A percentile compares a stretch with the other conserved stretches of the same genome.
phyloP scores from a whole-genome alignment of 2,888 invertebrate species.

The Sminthurides aquaticus region DNA sequence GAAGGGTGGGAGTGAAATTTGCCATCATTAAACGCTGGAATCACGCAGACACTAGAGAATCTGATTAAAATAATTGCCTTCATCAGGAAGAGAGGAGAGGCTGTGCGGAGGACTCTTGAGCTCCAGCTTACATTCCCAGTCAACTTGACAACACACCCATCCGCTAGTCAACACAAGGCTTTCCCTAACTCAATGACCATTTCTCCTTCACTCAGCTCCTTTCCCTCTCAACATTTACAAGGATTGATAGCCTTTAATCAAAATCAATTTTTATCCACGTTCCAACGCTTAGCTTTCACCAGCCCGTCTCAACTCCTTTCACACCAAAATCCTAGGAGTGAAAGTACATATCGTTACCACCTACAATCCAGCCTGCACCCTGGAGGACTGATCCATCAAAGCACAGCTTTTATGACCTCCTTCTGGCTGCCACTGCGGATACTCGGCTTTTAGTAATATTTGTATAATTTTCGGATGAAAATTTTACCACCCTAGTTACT shows the following conservation, averaged over 20 bases:
- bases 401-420: too few relatives aligned
- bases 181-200: conserved; percentile 32
- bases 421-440: too few relatives aligned
- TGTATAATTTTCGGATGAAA: too few relatives aligned
- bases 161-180: not conserved
- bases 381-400: too few relatives aligned
- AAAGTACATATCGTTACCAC: too few relatives aligned
- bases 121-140: not conserved
- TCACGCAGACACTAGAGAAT: conserved; percentile 44
- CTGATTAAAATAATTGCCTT: conserved; percentile 45
- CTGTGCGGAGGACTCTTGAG: not conserved
- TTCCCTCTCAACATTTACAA: conserved; percentile 24
- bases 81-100: conserved; percentile 37
- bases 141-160: not conserved
- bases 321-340: too few relatives aligned
- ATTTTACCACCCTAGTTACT: too few relatives aligned
- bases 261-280: conserved; percentile 42
- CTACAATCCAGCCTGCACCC: too few relatives aligned
- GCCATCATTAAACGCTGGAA: conserved; percentile 44
- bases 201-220: conserved; percentile 26
- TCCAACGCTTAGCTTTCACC: too few relatives aligned
- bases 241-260: conserved; percentile 44
- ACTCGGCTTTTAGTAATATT: too few relatives aligned
- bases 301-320: too few relatives aligned
- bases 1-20: conserved; percentile 34